Percentiles rank a stretch among this genome's conserved stretches.
These are phyloP conservation scores for Halichoeres trimaculatus DNA, from an alignment of 2,113 vertebrate genomes.

Conservation along the genomic window DNA sequence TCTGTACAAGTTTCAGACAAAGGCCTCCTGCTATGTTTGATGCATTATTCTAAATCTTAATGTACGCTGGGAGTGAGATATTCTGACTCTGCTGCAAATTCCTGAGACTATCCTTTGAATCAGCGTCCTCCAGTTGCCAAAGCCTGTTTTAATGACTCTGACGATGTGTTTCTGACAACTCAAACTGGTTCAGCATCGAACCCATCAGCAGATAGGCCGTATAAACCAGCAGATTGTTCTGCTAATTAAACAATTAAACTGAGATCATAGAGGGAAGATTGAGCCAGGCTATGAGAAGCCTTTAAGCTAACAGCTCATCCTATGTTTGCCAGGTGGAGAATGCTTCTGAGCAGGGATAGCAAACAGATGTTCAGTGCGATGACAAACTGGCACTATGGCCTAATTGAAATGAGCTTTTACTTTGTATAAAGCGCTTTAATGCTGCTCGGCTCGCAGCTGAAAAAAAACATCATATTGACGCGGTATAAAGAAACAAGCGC, in stretches of 20 bases:
- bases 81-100: neutral
- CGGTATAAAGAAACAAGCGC: slow-evolving; percentile 32
- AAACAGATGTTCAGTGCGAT: slow-evolving; percentile 31
- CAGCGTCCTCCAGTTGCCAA: neutral
- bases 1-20: neutral
- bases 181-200: neutral
- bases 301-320: slow-evolving; percentile 22
- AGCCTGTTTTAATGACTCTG: neutral
- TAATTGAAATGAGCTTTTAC: slow-evolving; percentile 43
- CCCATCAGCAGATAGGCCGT: neutral
- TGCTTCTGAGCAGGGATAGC: slow-evolving; percentile 13
- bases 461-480: slow-evolving; percentile 49
- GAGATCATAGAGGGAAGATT: slow-evolving; percentile 19
- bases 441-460: slow-evolving; percentile 24
- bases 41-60: slow-evolving; percentile 12
- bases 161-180: slow-evolving; percentile 2
- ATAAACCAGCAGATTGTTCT: slow-evolving; percentile 14
- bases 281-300: neutral
- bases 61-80: neutral
- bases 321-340: slow-evolving; percentile 39
- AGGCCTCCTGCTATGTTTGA: slow-evolving; percentile 2
- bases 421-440: slow-evolving; percentile 48
- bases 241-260: slow-evolving; percentile 25
- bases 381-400: slow-evolving; percentile 1
- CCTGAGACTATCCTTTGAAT: neutral